Evolutionary conservation across 2,888 invertebrate genomes (phyloP), one percentile per base, ranked within the genome.

Genomic region (Trachelus troglodyta): DNA sequence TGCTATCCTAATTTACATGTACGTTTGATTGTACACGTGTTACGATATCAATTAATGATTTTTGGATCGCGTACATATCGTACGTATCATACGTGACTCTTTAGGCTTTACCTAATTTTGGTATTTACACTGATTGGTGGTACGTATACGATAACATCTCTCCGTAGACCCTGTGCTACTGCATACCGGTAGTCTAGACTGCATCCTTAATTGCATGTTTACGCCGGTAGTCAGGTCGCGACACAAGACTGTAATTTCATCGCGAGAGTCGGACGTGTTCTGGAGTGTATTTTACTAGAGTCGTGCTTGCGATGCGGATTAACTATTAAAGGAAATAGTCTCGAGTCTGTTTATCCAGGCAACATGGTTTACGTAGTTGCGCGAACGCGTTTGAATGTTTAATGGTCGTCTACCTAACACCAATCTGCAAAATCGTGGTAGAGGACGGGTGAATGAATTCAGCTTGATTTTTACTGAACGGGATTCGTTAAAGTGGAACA

Each of bases 201-300:
- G 23, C 23, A 56, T 56, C 56, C 56, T 56, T 56, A 56, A 56
- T 56, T 56, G 56, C 56, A 23, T 56, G 56, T 56, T 56, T 56
- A 56, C 56, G 56, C 56, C 56, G 56, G 56, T 23, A 56, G 56
- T 56, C 56, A 56, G 56, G 56, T 56, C 23, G 56, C 56, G 56
- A 56, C 56, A 56, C 56, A 56, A 56, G 56, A 56, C 56, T 56
- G 40, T 40, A 56, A 56, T 56, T 56, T 56, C 56, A 56, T 56
- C 56, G 56, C 9, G 56, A 56, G 56, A 56, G 56, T 56, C 23
- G 56, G 56, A 71, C 33, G 71, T 31, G 31, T 71, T 71, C 71
- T 71, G 71, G 31, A 71, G 30, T n/a, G 71, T 71, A 71, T 71
- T 71, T 71, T 71, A 33, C 31, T 71, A 23, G 31, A 31, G 71